These are phyloP conservation scores for Spodoptera littoralis DNA, from an alignment of 2,888 invertebrate species.

Conservation along the genomic window DNA sequence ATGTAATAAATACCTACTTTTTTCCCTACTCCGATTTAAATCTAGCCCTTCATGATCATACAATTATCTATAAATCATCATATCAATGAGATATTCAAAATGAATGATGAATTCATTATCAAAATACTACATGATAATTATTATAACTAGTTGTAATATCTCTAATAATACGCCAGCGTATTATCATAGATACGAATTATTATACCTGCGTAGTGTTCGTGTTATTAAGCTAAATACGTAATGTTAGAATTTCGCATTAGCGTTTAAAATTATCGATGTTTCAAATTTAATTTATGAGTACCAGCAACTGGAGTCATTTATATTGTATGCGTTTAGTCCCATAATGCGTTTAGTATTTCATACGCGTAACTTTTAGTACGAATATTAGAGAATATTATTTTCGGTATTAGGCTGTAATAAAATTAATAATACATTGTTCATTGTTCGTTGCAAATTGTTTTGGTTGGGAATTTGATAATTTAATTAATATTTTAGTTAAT, in stretches of 20 bases:
- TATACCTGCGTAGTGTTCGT: slow-evolving; percentile 19
- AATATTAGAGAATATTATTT: slow-evolving; percentile 28
- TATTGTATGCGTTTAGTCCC: slow-evolving; percentile 48
- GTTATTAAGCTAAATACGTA: slow-evolving; percentile 4
- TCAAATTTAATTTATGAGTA: slow-evolving; percentile 51
- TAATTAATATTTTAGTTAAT: slow-evolving; percentile 12
- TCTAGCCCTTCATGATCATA: too few species aligned
- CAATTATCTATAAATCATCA: too few species aligned
- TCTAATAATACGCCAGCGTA: slow-evolving; percentile 6
- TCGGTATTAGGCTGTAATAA: slow-evolving; percentile 16
- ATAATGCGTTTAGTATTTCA: slow-evolving; percentile 42
- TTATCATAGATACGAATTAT: slow-evolving; percentile 15
- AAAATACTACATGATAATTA: background rate
- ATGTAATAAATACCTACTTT: too few species aligned
- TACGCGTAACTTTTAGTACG: slow-evolving; percentile 35
- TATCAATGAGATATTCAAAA: too few species aligned
- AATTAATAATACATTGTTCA: slow-evolving; percentile 29
- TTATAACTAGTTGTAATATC: slow-evolving; percentile 11
- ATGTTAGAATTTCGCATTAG: slow-evolving; percentile 33
- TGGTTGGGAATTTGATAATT: slow-evolving; percentile 15
- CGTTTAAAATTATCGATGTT: slow-evolving; percentile 48
- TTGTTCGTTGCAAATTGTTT: slow-evolving; percentile 18
- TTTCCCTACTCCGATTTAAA: too few species aligned
- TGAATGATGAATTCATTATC: too few species aligned
- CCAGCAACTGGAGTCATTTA: slow-evolving; percentile 25